These are phyloP conservation scores for Leptonema lineaticorne DNA, from an alignment of 1,140 invertebrate genomes.

Conservation along the genomic window DNA sequence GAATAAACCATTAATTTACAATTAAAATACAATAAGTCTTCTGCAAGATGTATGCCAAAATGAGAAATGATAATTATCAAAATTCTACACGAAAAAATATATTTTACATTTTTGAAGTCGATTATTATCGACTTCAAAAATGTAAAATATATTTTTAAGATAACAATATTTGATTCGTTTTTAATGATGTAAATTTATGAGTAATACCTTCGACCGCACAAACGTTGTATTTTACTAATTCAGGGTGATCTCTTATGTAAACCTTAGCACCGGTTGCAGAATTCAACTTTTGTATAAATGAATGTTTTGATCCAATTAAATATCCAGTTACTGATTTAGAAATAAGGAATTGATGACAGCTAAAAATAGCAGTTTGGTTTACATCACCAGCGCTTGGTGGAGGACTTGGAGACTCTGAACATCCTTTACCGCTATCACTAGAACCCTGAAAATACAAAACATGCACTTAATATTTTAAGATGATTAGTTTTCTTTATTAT, in stretches of 20 bases:
- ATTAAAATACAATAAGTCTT: too few relatives aligned
- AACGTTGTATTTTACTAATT: constrained; percentile 69
- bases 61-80: too few relatives aligned
- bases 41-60: too few relatives aligned
- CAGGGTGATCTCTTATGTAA: constrained; percentile 74
- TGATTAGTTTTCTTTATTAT: too few relatives aligned
- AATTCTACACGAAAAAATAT: too few relatives aligned
- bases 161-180: too few relatives aligned
- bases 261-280: constrained; percentile 75
- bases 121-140: not conserved
- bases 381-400: constrained; percentile 51
- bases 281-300: constrained; percentile 80
- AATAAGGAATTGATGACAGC: constrained; percentile 73
- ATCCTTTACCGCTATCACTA: constrained; percentile 75
- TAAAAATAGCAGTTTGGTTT: constrained; percentile 22
- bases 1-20: too few relatives aligned
- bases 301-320: constrained; percentile 83
- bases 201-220: constrained; percentile 78
- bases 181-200: too few relatives aligned
- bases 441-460: constrained; percentile 59
- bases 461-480: not conserved
- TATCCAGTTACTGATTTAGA: constrained; percentile 78
- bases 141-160: too few relatives aligned
- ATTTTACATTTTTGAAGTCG: not conserved
- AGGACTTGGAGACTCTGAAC: constrained; percentile 65